Base-by-base conservation (phyloP, 2,113 vertebrate species). In the Spea bombifrons region DNA sequence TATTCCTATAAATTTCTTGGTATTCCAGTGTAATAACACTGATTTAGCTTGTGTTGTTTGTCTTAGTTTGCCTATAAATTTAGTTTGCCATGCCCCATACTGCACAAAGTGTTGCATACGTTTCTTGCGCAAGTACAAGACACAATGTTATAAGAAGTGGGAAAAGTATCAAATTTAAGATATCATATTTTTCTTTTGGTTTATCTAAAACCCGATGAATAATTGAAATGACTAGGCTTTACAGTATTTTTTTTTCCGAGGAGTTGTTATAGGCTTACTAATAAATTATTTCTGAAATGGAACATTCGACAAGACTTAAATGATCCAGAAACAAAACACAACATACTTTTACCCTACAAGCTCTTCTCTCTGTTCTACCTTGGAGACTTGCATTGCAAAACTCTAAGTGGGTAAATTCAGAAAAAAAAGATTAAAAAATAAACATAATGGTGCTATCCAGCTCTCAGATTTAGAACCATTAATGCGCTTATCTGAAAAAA, bases 401-500 rank as follows among this genome's bases (percentile, higher is more conserved):
- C 47, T 10, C 48, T 30, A 72, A 72, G 30, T 52, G 55, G 69
- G 7, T 55, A 71, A 55, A 30, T 6, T 12, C 44, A 66, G 13
- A 16, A 49, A 47, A 69, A 71, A 71, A 53, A 30, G 7, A 52
- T 53, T 5, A 52, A 44, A 66, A 45, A 66, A 66, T 64, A 4
- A 64, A 69, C 15, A 16, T 49, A 44, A 49, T 49, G 67, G 67
- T n/a, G 15, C 7, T 49, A 71, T 55, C 69, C 49, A 71, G 9
- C 4, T 55, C 9, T 53, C n/a, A 71, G 17, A 46, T 10, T 71
- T 53, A 9, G 7, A 9, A 71, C 9, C 12, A 53, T 43, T 30
- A 71, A 71, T 57, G 43, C 6, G 53, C 53, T 57, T 73, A 59
- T 73, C 9, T 66, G 9, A 49, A 73, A 46, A 73, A 17, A 47